Conservation (phyloP, 2,888 invertebrate genomes). For the Notodonta dromedarius region DNA sequence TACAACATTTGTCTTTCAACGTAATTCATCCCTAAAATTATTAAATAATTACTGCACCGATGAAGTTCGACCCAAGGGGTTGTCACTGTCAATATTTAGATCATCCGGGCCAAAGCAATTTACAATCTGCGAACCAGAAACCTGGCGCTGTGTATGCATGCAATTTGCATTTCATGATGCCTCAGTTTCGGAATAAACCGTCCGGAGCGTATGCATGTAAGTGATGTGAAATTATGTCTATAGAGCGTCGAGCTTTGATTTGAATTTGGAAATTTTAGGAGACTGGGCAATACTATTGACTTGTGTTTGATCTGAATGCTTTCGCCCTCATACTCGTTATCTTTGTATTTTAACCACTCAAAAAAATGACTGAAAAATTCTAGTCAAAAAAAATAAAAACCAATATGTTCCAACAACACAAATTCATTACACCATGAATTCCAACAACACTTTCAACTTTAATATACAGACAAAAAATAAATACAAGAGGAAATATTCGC, state of each 20-base stretch:
- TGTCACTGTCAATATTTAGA: slow-evolving; percentile 50
- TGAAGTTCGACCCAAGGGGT: slow-evolving; percentile 28
- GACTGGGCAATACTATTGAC: too few relatives aligned
- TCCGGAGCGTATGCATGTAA: slow-evolving; percentile 39
- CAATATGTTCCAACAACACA: neutral
- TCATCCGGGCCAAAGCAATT: slow-evolving; percentile 54
- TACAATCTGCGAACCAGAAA: slow-evolving; percentile 55
- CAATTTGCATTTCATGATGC: slow-evolving; percentile 56
- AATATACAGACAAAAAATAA: slow-evolving; percentile 32
- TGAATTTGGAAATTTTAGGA: slow-evolving; percentile 30
- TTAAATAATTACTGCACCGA: slow-evolving; percentile 24
- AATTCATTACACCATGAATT: too few relatives aligned
- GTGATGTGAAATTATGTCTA: slow-evolving; percentile 40
- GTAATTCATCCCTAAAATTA: slow-evolving; percentile 12
- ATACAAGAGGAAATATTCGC: slow-evolving; percentile 19
- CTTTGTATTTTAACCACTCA: too few relatives aligned
- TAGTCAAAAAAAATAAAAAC: too few relatives aligned
- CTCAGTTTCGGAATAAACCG: slow-evolving; percentile 40
- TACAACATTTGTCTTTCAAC: neutral
- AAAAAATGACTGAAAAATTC: too few relatives aligned
- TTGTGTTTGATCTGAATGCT: too few relatives aligned
- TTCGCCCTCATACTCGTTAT: too few relatives aligned
- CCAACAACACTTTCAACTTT: slow-evolving; percentile 14
- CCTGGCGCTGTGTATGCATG: slow-evolving; percentile 50
- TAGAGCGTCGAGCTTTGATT: slow-evolving; percentile 26